Conservation (phyloP, 2,113 vertebrate genomes). For the Hylia prasina region DNA sequence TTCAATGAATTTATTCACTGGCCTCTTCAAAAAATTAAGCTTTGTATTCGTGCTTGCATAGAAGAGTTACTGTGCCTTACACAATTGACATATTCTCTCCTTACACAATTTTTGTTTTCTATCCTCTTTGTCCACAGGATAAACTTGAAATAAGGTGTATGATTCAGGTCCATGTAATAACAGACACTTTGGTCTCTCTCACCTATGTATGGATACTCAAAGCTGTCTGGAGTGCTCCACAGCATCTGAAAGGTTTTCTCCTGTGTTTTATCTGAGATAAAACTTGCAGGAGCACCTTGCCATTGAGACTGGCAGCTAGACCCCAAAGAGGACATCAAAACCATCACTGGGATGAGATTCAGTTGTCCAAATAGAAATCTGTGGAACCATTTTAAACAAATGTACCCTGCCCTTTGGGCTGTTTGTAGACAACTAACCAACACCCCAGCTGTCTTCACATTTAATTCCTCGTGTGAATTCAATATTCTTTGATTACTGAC, state of each 20-base stretch:
- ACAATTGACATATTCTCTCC: not conserved
- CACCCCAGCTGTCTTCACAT: not conserved
- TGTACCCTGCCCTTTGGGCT: not conserved
- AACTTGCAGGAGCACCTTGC: not conserved
- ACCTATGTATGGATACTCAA: not conserved
- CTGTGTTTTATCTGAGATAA: not conserved
- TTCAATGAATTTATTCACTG: not conserved
- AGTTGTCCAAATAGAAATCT: not conserved
- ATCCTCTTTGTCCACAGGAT: not conserved
- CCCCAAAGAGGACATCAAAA: not conserved
- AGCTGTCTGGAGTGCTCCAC: not conserved
- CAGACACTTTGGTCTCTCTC: not conserved
- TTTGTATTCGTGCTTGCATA: not conserved
- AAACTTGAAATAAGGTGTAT: not conserved
- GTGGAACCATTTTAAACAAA: not conserved
- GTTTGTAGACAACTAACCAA: not conserved
- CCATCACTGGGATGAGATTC: not conserved
- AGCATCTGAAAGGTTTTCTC: not conserved
- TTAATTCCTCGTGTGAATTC: not conserved
- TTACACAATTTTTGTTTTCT: not conserved
- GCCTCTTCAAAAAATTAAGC: not conserved
- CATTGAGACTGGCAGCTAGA: not conserved
- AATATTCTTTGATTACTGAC: not conserved
- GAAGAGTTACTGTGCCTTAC: not conserved
- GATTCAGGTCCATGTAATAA: not conserved